A percentile compares a stretch with the other conserved stretches of the same genome.
phyloP scores from a whole-genome alignment of 30 jellyfish, hydroid and myxozoan species.

The Aurelia sp. region DNA sequence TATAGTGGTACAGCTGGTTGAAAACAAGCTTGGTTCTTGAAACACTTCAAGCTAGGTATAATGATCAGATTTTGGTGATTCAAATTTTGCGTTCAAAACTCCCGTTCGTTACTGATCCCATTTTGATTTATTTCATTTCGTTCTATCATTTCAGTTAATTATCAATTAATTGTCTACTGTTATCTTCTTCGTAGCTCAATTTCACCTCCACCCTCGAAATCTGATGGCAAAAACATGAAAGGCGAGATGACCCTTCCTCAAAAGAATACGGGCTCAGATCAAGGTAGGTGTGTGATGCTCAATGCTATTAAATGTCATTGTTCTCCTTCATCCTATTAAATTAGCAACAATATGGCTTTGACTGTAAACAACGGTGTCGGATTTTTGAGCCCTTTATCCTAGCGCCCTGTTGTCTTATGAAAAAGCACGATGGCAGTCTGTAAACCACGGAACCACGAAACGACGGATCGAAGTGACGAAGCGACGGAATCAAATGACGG shows the following conservation, averaged over 20 bases:
- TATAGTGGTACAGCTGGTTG: too few relatives aligned
- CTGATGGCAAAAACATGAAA: conserved; percentile 30
- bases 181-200: conserved; percentile 17
- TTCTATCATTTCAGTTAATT: too few relatives aligned
- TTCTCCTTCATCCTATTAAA: conserved; percentile 48
- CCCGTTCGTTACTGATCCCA: too few relatives aligned
- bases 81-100: too few relatives aligned
- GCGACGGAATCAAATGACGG: too few relatives aligned
- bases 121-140: too few relatives aligned
- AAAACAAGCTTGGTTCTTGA: too few relatives aligned
- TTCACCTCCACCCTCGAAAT: conserved; percentile 17
- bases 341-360: conserved; percentile 27
- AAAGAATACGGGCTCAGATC: conserved; percentile 22
- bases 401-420: conserved; percentile 25
- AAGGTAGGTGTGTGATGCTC: conserved; percentile 63
- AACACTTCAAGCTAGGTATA: too few relatives aligned
- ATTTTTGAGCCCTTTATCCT: conserved; percentile 21
- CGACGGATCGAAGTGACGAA: too few relatives aligned
- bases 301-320: conserved; percentile 35
- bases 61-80: too few relatives aligned
- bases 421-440: too few relatives aligned
- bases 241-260: conserved; percentile 20
- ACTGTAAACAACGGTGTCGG: conserved; percentile 54
- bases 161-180: background rate
- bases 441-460: too few relatives aligned